Evolutionary conservation across 2,797 vertebrate genomes (phyloP).

Genomic region (Chaunax sp.): DNA sequence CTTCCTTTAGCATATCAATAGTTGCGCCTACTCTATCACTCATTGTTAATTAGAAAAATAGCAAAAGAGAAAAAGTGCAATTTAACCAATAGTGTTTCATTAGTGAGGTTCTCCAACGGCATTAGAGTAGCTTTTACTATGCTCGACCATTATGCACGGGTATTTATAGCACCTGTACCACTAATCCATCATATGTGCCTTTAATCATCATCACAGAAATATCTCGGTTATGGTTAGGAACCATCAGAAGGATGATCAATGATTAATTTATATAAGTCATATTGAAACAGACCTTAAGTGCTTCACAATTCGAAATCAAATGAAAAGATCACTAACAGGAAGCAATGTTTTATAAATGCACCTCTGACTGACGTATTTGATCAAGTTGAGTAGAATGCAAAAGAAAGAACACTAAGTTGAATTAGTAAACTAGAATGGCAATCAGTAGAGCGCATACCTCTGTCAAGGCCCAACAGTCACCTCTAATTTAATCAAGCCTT

Average conservation of each 20-base stretch:
- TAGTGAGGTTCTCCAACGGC: background rate
- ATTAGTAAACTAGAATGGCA: too few species aligned
- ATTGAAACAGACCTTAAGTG: background rate
- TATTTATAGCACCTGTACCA: background rate
- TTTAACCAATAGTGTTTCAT: background rate
- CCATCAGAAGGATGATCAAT: background rate
- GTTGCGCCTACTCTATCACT: background rate
- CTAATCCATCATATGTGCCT: background rate
- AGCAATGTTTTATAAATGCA: too few species aligned
- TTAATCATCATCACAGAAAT: background rate
- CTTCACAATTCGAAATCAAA: background rate
- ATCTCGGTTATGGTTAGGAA: background rate
- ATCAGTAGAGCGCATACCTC: too few species aligned
- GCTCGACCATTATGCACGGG: background rate
- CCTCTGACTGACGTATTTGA: too few species aligned
- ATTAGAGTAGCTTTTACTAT: background rate
- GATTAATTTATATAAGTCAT: background rate
- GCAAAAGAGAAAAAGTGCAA: background rate
- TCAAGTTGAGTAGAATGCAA: too few species aligned
- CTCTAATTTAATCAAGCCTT: too few species aligned
- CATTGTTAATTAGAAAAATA: background rate
- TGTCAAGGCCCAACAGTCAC: too few species aligned
- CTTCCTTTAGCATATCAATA: background rate
- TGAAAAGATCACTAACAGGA: too few species aligned
- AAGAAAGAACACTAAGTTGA: too few species aligned